These are phyloP conservation scores for Drosophila niveifrons DNA, from an alignment of 2,888 invertebrate genomes.

Conservation along the genomic window DNA sequence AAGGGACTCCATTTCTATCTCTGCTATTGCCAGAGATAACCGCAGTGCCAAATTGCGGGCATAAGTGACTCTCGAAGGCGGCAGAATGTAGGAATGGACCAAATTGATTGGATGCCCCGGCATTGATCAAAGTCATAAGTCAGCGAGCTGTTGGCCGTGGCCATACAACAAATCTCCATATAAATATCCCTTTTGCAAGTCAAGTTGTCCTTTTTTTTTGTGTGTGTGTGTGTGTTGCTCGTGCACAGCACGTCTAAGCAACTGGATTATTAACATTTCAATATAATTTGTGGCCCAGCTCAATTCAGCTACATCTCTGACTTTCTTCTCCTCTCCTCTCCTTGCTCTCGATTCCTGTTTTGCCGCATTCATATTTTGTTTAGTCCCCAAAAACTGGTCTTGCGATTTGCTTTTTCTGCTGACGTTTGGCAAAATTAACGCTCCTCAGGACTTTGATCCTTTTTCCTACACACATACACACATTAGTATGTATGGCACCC, in stretches of 20 bases:
- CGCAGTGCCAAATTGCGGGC: slow-evolving; percentile 79
- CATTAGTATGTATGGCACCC: slow-evolving; percentile 54
- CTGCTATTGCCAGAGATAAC: slow-evolving; percentile 54
- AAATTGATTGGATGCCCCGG: slow-evolving; percentile 65
- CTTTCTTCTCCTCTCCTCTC: neutral
- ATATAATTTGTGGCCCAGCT: slow-evolving; percentile 69
- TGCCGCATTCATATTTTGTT: slow-evolving; percentile 63
- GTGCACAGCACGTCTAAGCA: slow-evolving; percentile 73
- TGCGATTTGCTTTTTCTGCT: slow-evolving; percentile 74
- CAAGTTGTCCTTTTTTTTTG: slow-evolving; percentile 69
- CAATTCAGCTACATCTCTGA: neutral
- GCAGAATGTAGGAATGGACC: slow-evolving; percentile 49
- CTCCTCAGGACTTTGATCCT: slow-evolving; percentile 77
- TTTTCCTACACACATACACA: slow-evolving; percentile 49
- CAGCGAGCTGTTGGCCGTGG: slow-evolving; percentile 58
- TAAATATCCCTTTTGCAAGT: slow-evolving; percentile 79
- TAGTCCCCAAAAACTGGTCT: slow-evolving; percentile 41
- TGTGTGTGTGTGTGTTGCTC: no score
- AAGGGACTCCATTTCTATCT: neutral
- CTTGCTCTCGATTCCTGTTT: neutral
- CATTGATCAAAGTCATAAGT: slow-evolving; percentile 82
- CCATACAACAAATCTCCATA: slow-evolving; percentile 79
- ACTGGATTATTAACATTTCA: slow-evolving; percentile 83
- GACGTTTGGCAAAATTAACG: slow-evolving; percentile 78
- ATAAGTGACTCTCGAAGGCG: slow-evolving; percentile 74